Percentiles rank a stretch among this genome's conserved stretches.
Evolutionary conservation across 1,140 invertebrate genomes (phyloP).

Genomic region (Drosophila funebris): DNA sequence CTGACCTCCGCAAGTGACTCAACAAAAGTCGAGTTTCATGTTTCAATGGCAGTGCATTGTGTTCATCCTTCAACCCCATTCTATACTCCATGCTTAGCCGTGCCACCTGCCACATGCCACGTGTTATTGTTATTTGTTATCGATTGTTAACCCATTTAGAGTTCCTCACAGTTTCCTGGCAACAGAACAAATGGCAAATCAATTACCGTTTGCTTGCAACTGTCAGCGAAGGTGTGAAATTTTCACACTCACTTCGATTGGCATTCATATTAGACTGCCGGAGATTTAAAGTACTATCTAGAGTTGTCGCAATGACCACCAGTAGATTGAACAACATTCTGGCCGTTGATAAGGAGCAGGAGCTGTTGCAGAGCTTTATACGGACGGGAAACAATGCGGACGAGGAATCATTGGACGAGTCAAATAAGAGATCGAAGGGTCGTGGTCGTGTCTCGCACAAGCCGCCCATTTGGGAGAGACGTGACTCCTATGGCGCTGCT

Average conservation of each 20-base stretch:
- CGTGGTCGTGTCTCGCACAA: constrained; percentile 46
- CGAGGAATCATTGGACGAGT: constrained; percentile 67
- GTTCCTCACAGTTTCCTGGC: constrained; percentile 52
- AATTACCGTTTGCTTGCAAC: constrained; percentile 58
- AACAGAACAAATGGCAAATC: constrained; percentile 60
- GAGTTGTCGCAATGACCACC: constrained; percentile 48
- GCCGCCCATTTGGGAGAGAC: constrained; percentile 57
- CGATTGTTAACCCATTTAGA: constrained; percentile 59
- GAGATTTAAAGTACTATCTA: constrained; percentile 12
- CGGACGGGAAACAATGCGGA: constrained; percentile 85
- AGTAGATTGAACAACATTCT: constrained; percentile 85
- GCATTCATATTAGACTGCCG: background rate
- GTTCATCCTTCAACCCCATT: background rate
- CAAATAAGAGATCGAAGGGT: constrained; percentile 57
- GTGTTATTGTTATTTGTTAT: constrained; percentile 52
- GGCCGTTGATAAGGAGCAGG: constrained; percentile 88
- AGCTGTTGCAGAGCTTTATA: constrained; percentile 90
- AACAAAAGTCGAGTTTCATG: background rate
- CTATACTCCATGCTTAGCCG: background rate
- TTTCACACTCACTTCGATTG: constrained; percentile 35
- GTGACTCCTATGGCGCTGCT: constrained; percentile 38
- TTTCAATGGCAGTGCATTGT: constrained; percentile 17
- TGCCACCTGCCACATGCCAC: constrained; percentile 18
- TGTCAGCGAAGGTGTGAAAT: constrained; percentile 55
- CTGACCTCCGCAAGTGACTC: background rate